Conservation (phyloP, 2,113 vertebrate genomes). For the Anguilla japonica region DNA sequence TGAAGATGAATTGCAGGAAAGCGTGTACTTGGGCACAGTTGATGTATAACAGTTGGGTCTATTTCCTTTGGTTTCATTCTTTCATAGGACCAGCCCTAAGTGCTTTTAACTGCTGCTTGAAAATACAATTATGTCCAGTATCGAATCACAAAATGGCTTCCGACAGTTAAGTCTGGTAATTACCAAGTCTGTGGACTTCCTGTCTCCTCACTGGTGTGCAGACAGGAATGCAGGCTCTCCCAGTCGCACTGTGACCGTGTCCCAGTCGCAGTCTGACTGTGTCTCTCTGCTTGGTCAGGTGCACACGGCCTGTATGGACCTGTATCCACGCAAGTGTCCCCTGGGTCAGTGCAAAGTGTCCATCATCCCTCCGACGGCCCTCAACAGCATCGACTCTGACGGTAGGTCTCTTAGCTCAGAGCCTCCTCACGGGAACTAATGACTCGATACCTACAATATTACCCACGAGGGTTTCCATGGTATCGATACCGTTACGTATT, state of each 20-base stretch:
- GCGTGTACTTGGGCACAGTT: not conserved
- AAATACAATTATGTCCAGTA: not conserved
- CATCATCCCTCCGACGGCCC: conserved; percentile 93
- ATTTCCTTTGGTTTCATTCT: not conserved
- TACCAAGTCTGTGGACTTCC: not conserved
- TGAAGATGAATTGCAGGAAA: not conserved
- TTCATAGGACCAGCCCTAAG: not conserved
- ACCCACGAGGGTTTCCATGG: not conserved
- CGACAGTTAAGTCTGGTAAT: not conserved
- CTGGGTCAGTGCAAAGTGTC: conserved; percentile 98
- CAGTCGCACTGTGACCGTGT: not conserved
- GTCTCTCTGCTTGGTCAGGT: conserved; percentile 74
- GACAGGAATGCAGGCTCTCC: not conserved
- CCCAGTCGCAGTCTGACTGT: not conserved
- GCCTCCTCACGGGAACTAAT: not conserved
- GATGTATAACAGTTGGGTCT: too few species aligned
- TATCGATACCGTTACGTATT: not conserved
- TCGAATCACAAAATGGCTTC: not conserved
- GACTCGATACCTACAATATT: not conserved
- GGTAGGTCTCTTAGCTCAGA: conserved; percentile 73
- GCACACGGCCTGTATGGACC: conserved; percentile 94
- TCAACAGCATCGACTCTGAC: conserved; percentile 98
- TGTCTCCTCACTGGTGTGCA: not conserved
- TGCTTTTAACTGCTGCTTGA: not conserved
- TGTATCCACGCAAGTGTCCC: conserved; percentile 90